These are phyloP conservation scores for Agrotis exclamationis DNA, from an alignment of 2,888 invertebrate genomes.

Conservation along the genomic window DNA sequence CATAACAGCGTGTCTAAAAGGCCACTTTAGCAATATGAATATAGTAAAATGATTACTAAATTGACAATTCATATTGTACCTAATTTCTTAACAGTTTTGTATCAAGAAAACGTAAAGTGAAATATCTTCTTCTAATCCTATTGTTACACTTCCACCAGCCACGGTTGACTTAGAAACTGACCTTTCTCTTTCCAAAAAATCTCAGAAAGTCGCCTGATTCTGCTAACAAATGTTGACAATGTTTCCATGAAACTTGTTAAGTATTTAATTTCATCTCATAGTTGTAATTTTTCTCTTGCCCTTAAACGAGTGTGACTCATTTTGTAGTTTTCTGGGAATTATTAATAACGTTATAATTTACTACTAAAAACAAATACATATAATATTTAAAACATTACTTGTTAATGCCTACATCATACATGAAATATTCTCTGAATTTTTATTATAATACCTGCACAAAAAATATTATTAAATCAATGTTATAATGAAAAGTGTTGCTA, in stretches of 20 bases:
- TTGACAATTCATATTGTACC: no score
- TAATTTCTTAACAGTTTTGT: no score
- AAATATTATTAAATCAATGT: slow-evolving; percentile 4
- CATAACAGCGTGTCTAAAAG: no score
- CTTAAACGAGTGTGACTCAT: background rate
- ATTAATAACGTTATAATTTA: background rate
- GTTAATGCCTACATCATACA: no score
- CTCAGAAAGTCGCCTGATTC: slow-evolving; percentile 1
- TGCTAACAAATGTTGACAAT: background rate
- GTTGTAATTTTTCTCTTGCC: background rate
- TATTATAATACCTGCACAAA: no score
- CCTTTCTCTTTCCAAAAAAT: background rate
- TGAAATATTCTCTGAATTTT: no score
- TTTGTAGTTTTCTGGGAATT: background rate
- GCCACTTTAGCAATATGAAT: no score
- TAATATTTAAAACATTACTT: no score
- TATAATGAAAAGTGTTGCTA: background rate
- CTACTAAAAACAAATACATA: no score
- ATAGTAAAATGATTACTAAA: no score
- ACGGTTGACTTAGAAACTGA: background rate
- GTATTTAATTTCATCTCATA: background rate
- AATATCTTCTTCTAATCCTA: background rate
- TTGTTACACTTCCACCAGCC: background rate
- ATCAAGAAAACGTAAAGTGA: no score
- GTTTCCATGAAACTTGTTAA: background rate